Conservation (phyloP, 92 coral and sea anemone species). For the Parazoanthus atlanticus region DNA sequence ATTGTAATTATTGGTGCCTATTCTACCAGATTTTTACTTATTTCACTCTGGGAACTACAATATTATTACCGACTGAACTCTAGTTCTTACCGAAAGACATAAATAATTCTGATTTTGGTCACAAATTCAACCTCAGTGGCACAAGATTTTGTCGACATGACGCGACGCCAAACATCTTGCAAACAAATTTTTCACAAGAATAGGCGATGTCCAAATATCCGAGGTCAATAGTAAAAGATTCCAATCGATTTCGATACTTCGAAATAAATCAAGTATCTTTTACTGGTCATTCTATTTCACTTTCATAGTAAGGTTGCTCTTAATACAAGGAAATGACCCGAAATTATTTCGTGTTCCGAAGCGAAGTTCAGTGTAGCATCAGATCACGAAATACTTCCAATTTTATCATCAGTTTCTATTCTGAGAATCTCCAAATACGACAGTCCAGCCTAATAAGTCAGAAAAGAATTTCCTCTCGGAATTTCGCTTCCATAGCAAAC, state of each 20-base stretch:
- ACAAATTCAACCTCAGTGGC: constrained; percentile 13
- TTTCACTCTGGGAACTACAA: neutral
- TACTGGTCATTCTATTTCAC: neutral
- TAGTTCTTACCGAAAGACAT: neutral
- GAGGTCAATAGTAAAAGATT: neutral
- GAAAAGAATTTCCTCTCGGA: neutral
- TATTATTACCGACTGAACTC: neutral
- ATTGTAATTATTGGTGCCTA: neutral
- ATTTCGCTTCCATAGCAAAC: constrained; percentile 17
- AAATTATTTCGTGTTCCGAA: constrained; percentile 4
- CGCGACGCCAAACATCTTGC: constrained; percentile 35
- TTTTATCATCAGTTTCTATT: neutral
- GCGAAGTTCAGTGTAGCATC: constrained; percentile 19
- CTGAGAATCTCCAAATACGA: neutral
- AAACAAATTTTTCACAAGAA: neutral
- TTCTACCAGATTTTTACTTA: neutral
- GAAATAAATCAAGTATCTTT: neutral
- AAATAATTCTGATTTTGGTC: constrained; percentile 16
- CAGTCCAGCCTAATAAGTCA: neutral
- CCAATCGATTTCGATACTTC: neutral
- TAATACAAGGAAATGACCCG: neutral
- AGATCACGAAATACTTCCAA: constrained; percentile 25
- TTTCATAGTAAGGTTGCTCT: neutral
- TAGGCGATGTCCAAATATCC: neutral
- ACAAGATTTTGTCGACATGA: constrained; percentile 9